These are phyloP conservation scores for Chiloscyllium plagiosum DNA, from an alignment of 2,113 vertebrate genomes.

Conservation along the genomic window DNA sequence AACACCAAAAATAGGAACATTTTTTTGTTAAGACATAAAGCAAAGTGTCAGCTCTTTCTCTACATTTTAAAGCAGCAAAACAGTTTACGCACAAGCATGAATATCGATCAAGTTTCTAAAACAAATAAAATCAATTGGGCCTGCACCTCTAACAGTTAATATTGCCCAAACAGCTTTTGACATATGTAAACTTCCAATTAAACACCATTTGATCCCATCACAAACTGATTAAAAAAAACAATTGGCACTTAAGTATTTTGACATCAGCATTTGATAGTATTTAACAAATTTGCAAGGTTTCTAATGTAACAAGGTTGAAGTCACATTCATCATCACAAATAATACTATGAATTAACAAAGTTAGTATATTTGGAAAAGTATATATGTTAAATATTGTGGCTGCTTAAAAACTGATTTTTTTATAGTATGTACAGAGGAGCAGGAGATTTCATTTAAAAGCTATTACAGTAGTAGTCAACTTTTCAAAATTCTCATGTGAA, in stretches of 20 bases:
- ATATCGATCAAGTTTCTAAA: neutral
- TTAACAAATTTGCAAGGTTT: neutral
- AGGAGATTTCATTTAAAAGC: too few relatives aligned
- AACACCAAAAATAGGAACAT: neutral
- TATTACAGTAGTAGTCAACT: too few relatives aligned
- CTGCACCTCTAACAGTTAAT: slow-evolving; percentile 18
- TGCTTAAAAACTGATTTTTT: too few relatives aligned
- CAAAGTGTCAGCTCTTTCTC: neutral
- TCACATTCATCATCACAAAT: neutral
- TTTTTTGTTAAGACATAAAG: neutral
- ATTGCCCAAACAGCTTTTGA: slow-evolving; percentile 12
- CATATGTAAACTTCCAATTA: slow-evolving; percentile 32
- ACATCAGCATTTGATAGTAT: neutral
- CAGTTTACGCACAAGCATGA: neutral
- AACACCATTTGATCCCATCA: slow-evolving; percentile 30
- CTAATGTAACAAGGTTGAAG: neutral
- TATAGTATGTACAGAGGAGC: too few relatives aligned
- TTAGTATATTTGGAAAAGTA: neutral
- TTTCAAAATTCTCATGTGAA: too few relatives aligned
- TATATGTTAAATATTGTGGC: too few relatives aligned
- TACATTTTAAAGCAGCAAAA: neutral
- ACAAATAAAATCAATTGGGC: neutral
- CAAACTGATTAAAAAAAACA: slow-evolving; percentile 29
- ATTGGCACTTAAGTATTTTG: slow-evolving; percentile 11
- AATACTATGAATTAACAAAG: neutral